phyloP scores from a whole-genome alignment of 2,797 vertebrate species.

The Pseudomugil gertrudae region DNA sequence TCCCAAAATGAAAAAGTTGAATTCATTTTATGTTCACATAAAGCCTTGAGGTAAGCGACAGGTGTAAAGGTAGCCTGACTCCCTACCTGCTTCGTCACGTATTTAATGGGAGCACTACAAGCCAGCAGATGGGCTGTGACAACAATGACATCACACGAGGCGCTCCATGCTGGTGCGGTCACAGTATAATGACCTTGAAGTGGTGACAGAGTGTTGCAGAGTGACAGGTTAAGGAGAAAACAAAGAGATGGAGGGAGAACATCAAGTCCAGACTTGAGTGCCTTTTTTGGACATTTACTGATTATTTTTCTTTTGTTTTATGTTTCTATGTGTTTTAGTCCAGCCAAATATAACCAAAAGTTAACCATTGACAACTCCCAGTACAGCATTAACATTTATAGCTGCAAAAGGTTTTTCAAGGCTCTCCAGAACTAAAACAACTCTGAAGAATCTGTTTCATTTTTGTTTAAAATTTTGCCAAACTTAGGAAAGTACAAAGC shows the following conservation, averaged over 20 bases:
- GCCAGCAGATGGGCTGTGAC: conserved; percentile 82
- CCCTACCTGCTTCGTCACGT: conserved; percentile 72
- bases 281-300: conserved; percentile 24
- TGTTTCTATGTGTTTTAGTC: no score
- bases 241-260: conserved; percentile 34
- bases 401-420: not conserved
- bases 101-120: conserved; percentile 75
- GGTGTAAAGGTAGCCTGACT: conserved; percentile 53
- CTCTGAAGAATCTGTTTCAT: not conserved
- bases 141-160: conserved; percentile 68
- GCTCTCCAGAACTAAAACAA: not conserved
- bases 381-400: not conserved
- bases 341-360: conserved; percentile 17
- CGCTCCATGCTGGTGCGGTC: conserved; percentile 68
- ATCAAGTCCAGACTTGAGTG: conserved; percentile 33
- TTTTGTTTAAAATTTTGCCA: not conserved
- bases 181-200: conserved; percentile 77
- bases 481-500: not conserved
- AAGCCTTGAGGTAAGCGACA: conserved; percentile 34
- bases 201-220: conserved; percentile 47
- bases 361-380: conserved; percentile 22
- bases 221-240: conserved; percentile 47
- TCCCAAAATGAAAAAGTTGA: conserved; percentile 16
- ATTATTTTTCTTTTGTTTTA: conserved; percentile 7
- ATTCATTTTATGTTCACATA: conserved; percentile 14